phyloP scores from a whole-genome alignment of 2,888 invertebrate genomes.

The Melolontha melolontha region DNA sequence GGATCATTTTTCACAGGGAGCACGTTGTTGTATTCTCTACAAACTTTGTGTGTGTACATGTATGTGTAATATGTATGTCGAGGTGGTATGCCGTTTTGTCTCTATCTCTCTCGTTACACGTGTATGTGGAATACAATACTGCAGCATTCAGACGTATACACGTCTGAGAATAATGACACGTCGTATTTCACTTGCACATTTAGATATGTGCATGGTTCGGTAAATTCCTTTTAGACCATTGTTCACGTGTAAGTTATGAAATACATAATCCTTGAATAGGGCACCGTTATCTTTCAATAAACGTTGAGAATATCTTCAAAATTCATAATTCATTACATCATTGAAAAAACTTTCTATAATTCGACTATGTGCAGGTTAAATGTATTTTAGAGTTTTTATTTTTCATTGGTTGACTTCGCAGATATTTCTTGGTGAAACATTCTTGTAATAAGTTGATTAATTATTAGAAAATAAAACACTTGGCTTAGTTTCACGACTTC shows the following conservation, averaged over 20 bases:
- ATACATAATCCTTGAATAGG: conserved; percentile 2
- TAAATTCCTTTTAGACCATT: conserved; percentile 9
- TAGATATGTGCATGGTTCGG: background rate
- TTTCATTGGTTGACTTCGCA: too few species aligned
- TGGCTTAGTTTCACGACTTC: too few species aligned
- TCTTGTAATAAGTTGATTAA: too few species aligned
- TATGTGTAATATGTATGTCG: too few species aligned
- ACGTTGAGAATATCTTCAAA: background rate
- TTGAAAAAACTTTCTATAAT: too few species aligned
- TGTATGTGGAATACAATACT: conserved; percentile 21
- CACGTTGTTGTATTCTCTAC: conserved; percentile 15
- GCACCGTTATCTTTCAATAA: background rate
- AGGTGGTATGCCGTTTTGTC: background rate
- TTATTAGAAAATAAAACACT: too few species aligned
- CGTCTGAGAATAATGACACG: conserved; percentile 24
- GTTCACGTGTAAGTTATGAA: conserved; percentile 7
- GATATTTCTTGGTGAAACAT: too few species aligned
- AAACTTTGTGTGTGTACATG: conserved; percentile 8
- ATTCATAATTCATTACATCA: too few species aligned
- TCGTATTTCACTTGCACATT: conserved; percentile 25
- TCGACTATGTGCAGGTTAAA: too few species aligned
- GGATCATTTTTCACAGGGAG: conserved; percentile 34
- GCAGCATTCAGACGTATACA: conserved; percentile 21
- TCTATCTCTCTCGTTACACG: conserved; percentile 16
- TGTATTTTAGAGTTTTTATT: too few species aligned